These are phyloP conservation scores for Pampusana beccarii DNA, from an alignment of 2,113 vertebrate genomes.

Conservation along the genomic window DNA sequence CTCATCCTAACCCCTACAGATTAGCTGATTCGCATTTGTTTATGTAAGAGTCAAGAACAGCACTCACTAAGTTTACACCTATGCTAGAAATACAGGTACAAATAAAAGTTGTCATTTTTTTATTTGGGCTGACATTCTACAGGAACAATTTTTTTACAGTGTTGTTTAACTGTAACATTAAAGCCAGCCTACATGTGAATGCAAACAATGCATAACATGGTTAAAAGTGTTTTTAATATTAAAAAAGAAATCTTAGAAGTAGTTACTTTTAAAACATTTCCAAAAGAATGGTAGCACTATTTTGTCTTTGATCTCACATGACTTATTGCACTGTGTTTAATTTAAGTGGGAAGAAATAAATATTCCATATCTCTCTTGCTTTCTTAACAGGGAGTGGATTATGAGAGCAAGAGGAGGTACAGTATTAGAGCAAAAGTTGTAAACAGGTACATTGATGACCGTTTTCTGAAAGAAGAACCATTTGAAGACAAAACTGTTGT, in stretches of 20 bases:
- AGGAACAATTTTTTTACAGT: neutral
- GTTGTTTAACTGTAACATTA: neutral
- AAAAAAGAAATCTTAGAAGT: neutral
- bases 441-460: conserved; percentile 80
- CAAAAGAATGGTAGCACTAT: neutral
- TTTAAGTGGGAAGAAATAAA: neutral
- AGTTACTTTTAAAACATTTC: neutral
- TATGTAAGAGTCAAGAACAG: neutral
- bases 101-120: neutral
- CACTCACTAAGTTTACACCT: neutral
- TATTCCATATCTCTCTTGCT: neutral
- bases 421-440: conserved; percentile 79
- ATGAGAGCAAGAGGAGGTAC: conserved; percentile 83
- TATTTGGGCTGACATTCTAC: neutral
- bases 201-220: neutral
- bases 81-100: neutral
- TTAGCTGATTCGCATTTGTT: neutral
- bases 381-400: conserved; percentile 84
- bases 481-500: conserved; percentile 84
- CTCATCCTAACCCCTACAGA: neutral
- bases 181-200: neutral
- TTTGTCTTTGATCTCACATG: neutral
- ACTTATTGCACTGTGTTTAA: neutral
- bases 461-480: conserved; percentile 68
- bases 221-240: neutral